Base-by-base conservation (phyloP, 2,113 vertebrate genomes). In the Hydropotes inermis region DNA sequence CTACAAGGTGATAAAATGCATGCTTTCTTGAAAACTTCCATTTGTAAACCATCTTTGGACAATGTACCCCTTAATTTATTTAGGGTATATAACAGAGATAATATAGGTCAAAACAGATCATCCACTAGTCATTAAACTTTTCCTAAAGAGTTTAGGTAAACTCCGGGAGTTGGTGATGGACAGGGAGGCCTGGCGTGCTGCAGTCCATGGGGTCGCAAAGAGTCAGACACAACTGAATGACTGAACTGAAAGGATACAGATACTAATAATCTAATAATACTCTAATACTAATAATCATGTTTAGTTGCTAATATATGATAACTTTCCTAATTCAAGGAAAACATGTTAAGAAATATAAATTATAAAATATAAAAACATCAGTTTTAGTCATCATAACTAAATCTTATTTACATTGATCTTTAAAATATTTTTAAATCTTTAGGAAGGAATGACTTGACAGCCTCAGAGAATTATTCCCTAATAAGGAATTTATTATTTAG, bases 351-450 rank as follows among this genome's bases (percentile, higher is more conserved):
- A 94, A 94, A 92, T 17, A 39, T 25, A 52, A 76, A 93, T 25
- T 84, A 45, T n/a, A 82, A 94, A 94, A 67, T 54, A 90, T 1
- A 6, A 78, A 64, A 64, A 87, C 14, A 43, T 45, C 61, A 61
- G 9, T 61, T 95, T 74, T 28, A 95, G 43, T 88, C 30, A 91
- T 39, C 76, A 13, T 89, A 92, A 25, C 64, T 87, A 88, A 92
- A 94, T 43, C 57, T 86, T 89, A 15, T 82, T 94, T 86, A 95
- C 23, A 93, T 0, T 92, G 36, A 54, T 58, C 76, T 95, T 97
- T 83, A 95, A 96, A 95, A 90, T 92, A 55, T 67, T 83, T 95
- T 93, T 57, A n/a, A 90, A 76, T 33, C 47, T 92, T 84, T 45
- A 19, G 58, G 39, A 47, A 76, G 88, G 78, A 92, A 86, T 90